These are phyloP conservation scores for Paradoxurus hermaphroditus DNA, from an alignment of 2,113 vertebrate species.

Conservation along the genomic window DNA sequence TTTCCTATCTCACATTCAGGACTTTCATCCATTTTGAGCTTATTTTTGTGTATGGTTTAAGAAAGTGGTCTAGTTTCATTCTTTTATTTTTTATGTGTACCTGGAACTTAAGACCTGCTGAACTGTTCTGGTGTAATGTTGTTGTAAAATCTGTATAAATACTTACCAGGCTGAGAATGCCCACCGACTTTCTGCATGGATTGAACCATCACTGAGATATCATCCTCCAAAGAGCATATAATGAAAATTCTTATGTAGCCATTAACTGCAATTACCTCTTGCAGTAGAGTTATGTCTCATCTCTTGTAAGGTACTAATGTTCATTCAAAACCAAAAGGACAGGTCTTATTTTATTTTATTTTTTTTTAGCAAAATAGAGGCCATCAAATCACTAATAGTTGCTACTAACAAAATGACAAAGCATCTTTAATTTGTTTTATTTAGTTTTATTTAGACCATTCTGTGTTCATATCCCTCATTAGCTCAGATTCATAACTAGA, in stretches of 20 bases:
- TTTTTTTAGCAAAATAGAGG: constrained; percentile 8
- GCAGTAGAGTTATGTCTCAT: background rate
- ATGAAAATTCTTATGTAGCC: background rate
- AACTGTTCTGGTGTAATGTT: background rate
- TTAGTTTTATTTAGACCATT: background rate
- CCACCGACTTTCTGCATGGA: background rate
- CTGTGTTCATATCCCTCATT: background rate
- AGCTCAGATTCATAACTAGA: constrained; percentile 8
- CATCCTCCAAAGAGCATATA: background rate
- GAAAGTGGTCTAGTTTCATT: too few relatives aligned
- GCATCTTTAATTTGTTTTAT: background rate
- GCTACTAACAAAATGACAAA: background rate
- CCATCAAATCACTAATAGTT: background rate
- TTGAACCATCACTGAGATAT: constrained; percentile 24
- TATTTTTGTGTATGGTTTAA: too few relatives aligned
- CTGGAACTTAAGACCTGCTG: background rate
- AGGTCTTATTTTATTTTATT: background rate
- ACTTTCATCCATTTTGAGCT: too few relatives aligned
- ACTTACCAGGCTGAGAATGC: background rate
- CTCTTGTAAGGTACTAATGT: background rate
- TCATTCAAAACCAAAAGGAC: constrained; percentile 1
- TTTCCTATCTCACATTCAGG: too few relatives aligned
- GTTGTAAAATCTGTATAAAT: background rate
- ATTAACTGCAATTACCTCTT: background rate
- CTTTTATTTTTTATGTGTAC: background rate